phyloP scores from a whole-genome alignment of 35 echinoderm and acorn worm species.

The Eucidaris tribuloides region DNA sequence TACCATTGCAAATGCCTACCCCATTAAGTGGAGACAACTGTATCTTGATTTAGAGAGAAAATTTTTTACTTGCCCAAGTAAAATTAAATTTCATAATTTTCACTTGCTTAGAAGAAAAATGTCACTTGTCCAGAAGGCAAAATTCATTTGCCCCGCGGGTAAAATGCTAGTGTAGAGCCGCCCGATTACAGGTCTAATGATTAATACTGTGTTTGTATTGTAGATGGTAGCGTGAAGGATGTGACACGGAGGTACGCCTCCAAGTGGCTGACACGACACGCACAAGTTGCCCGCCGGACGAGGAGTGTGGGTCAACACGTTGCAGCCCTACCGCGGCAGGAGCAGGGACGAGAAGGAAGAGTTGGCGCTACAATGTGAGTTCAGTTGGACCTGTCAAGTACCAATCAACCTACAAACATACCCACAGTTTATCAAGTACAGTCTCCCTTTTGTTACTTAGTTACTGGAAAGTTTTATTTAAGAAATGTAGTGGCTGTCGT shows the following conservation, averaged over 20 bases:
- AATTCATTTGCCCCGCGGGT: too few relatives aligned
- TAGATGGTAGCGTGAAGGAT: constrained; percentile 76
- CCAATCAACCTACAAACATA: too few relatives aligned
- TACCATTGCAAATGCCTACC: too few relatives aligned
- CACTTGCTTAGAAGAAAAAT: neutral
- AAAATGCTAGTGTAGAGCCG: neutral
- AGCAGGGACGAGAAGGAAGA: constrained; percentile 59
- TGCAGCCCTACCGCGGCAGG: constrained; percentile 49
- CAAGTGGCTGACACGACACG: constrained; percentile 73
- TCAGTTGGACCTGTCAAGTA: neutral
- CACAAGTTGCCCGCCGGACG: constrained; percentile 52
- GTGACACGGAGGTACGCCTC: constrained; percentile 71
- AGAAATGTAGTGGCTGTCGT: too few relatives aligned
- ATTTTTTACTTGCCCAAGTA: neutral
- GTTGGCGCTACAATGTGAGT: constrained; percentile 59
- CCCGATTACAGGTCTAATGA: neutral
- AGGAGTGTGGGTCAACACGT: constrained; percentile 69
- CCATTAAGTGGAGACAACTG: too few relatives aligned
- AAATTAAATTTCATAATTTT: neutral
- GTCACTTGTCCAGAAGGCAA: too few relatives aligned
- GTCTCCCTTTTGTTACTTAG: too few relatives aligned
- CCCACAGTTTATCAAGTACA: too few relatives aligned
- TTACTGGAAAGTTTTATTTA: too few relatives aligned
- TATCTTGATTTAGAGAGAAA: neutral
- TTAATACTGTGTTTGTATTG: neutral